Base-by-base conservation (phyloP, 2,797 vertebrate genomes). In the Platyrinchus mystaceus region DNA sequence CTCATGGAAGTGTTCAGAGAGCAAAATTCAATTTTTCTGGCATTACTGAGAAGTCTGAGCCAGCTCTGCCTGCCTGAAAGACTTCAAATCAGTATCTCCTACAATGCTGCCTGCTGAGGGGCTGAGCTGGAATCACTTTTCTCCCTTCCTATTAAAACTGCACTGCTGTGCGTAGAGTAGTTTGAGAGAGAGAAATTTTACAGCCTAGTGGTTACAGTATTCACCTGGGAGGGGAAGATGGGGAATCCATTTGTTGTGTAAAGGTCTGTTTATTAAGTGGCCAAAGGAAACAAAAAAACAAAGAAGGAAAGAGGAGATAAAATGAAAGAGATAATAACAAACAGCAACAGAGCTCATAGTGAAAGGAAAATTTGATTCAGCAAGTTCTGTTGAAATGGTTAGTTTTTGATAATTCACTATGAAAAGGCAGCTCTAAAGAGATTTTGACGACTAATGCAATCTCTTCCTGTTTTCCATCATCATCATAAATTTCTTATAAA, bases 401-500 rank as follows among this genome's bases (percentile, higher is more conserved):
- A 44, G 9, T 49, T 89, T 88, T 79, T 1, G 0, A 63, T 79
- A 88, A 49, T 78, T 92, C 1, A 1, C 52, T 64, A 16, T 63
- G 68, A 76, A 88, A 81, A 84, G 27, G 17, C 1, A 4, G 32
- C 43, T 78, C 91, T 90, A 73, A 87, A 73, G 55, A 67, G 16
- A 68, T 91, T 90, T 88, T 90, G 32, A 50, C 1, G 3, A 27
- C 36, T 47, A 76, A 67, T 74, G 18, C 20, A 79, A 37, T 49
- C 50, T 84, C n/a, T 85, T 83, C 39, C 49, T 79, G 34, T 91
- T 92, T 81, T 87, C 36, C 32, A 73, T 70, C 36, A 73, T 43
- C 44, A 89, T 66, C 24, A 79, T 78, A 76, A 53, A 90, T 94
- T 90, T 94, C 69, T 90, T 86, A 43, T 53, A 77, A 88, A 69